These are phyloP conservation scores for Pseudomyrmex flavicornis DNA, from an alignment of 1,140 invertebrate genomes.

Conservation along the genomic window DNA sequence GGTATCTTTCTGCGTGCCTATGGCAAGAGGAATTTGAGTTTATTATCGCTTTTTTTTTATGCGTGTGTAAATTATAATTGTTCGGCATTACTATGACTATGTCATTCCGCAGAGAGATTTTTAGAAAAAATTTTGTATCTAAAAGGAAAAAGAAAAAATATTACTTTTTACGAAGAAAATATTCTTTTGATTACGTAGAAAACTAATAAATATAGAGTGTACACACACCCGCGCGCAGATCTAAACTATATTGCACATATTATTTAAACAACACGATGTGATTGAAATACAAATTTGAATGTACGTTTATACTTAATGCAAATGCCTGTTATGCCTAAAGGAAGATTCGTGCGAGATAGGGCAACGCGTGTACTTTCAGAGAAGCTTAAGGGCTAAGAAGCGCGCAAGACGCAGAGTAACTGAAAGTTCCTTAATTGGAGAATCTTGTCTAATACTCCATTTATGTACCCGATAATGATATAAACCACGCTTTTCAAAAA, in stretches of 20 bases:
- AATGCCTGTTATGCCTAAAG: slow-evolving; percentile 11
- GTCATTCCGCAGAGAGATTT: too few species aligned
- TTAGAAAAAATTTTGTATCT: too few species aligned
- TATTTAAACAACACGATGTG: neutral
- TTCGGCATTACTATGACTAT: neutral
- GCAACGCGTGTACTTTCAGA: slow-evolving; percentile 30
- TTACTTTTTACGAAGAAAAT: too few species aligned
- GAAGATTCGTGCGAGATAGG: slow-evolving; percentile 37
- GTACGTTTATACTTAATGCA: slow-evolving; percentile 8
- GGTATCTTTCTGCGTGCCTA: neutral
- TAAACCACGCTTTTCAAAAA: slow-evolving; percentile 14
- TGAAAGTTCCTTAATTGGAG: slow-evolving; percentile 69
- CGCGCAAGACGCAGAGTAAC: slow-evolving; percentile 23
- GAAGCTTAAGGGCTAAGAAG: slow-evolving; percentile 49
- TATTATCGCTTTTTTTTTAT: slow-evolving; percentile 17
- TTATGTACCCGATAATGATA: slow-evolving; percentile 23
- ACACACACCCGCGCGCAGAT: too few species aligned
- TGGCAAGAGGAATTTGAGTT: slow-evolving; percentile 22
- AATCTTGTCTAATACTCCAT: slow-evolving; percentile 65
- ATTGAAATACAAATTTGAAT: slow-evolving; percentile 13
- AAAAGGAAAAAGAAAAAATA: too few species aligned
- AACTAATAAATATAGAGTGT: neutral
- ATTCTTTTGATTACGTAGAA: neutral
- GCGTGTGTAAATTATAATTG: slow-evolving; percentile 12
- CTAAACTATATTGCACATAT: neutral